phyloP scores from a whole-genome alignment of 2,113 vertebrate genomes.

The Cettia cetti region DNA sequence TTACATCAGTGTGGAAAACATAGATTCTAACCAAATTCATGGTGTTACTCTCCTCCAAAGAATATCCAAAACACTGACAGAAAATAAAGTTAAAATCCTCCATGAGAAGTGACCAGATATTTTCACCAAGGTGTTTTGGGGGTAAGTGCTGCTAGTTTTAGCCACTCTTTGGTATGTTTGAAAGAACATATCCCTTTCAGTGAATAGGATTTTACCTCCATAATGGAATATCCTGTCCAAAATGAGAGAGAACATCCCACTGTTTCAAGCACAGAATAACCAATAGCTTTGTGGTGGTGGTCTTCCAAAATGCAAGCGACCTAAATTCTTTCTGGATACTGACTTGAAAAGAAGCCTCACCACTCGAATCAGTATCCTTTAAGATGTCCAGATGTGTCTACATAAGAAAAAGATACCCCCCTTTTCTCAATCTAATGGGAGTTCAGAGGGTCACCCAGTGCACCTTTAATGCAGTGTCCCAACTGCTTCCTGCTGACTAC shows the following conservation, averaged over 20 bases:
- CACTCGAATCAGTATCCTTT: neutral
- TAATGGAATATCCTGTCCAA: neutral
- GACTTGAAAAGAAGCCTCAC: neutral
- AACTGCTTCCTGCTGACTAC: neutral
- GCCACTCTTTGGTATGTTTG: rapidly evolving
- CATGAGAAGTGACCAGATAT: neutral
- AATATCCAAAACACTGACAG: neutral
- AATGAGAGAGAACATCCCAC: neutral
- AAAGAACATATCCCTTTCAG: neutral
- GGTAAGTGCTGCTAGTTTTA: neutral
- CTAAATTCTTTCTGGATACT: neutral
- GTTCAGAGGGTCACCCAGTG: neutral
- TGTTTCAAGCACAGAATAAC: neutral
- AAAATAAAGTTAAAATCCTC: neutral
- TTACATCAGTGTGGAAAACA: neutral
- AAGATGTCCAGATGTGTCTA: neutral
- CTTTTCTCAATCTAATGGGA: neutral
- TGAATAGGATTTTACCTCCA: neutral
- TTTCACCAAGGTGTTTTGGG: neutral
- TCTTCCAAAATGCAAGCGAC: neutral
- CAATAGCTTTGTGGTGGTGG: neutral
- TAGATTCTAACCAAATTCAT: neutral
- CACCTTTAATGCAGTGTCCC: neutral
- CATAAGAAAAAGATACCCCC: rapidly evolving
- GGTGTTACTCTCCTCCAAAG: neutral